Evolutionary conservation across 2,888 invertebrate species (phyloP).

Genomic region (Odontomyia ornata): DNA sequence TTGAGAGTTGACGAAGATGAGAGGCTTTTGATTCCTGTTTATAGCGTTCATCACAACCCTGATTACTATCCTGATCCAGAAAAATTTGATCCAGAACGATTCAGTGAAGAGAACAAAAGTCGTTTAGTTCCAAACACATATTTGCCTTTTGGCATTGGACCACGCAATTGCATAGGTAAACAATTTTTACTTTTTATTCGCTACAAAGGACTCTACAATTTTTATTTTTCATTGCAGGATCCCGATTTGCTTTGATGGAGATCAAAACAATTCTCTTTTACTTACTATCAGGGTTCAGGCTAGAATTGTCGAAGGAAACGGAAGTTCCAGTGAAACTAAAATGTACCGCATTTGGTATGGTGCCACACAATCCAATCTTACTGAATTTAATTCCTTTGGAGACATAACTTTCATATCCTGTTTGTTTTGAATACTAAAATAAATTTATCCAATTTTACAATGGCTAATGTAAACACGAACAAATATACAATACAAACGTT

Average conservation of each 20-base stretch:
- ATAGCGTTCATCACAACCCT: constrained; percentile 63
- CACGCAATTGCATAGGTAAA: constrained; percentile 66
- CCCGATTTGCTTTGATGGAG: constrained; percentile 49
- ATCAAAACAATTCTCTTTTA: constrained; percentile 44
- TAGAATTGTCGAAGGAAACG: constrained; percentile 44
- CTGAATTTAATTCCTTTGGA: background rate
- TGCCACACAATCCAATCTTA: constrained; percentile 52
- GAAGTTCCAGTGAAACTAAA: constrained; percentile 44
- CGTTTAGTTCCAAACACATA: constrained; percentile 60
- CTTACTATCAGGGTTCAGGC: constrained; percentile 41
- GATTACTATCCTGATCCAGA: constrained; percentile 64
- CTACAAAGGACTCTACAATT: no score
- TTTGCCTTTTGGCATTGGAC: constrained; percentile 66
- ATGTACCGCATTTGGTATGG: background rate
- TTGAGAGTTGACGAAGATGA: constrained; percentile 46
- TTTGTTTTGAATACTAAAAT: no score
- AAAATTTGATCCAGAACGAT: constrained; percentile 66
- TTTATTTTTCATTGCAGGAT: constrained; percentile 41
- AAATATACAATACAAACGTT: no score
- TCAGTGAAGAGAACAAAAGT: constrained; percentile 65
- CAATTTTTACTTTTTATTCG: background rate
- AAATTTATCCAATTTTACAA: no score
- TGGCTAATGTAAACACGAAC: no score
- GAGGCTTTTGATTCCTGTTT: constrained; percentile 56
- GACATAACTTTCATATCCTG: no score